Evolutionary conservation across 2,888 invertebrate genomes (phyloP), one percentile per base, ranked within the genome.

Genomic region (Cheilosia grossa): DNA sequence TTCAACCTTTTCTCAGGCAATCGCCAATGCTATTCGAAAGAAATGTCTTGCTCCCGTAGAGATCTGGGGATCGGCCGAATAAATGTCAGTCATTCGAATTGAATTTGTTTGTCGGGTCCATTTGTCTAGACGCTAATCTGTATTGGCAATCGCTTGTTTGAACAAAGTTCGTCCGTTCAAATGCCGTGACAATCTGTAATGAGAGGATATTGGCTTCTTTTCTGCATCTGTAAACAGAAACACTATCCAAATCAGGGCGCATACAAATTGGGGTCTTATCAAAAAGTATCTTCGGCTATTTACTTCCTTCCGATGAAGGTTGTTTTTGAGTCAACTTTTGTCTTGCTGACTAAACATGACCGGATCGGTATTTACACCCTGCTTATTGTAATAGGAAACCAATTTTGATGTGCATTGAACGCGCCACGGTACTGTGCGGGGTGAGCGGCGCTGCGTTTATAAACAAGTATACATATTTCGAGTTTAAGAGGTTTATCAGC

Each of bases 21-120:
- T 44, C 24, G 9, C 19, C 13, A 30, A 37, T 37, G 24, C 19
- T 15, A 33, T 49, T 30, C 9, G 0, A 17, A 4, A n/a, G 3
- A 47, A 17, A 37, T 37, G 49, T 58, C 24, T 49, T 24, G 17
- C 69, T 24, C 37, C 69, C 47, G 15, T 33, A 2, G 33, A 10
- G 2, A 33, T 10, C 9, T 44, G 4, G 40, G 49, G 58, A 49
- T 24, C 13, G 49, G 49, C 58, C 58, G 15, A 58, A 70, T 58
- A 59, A 49, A 59, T 59, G 24, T 49, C 70, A 40, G 59, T 59
- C 58, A 70, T 59, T 70, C 49, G 49, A 49, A 59, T 19, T 49
- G 49, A 59, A 51, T 40, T 70, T 30, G 17, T 49, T 27, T 59
- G 17, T 19, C 15, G 13, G 9, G n/a, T 30, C n/a, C 15, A n/a